phyloP scores from a whole-genome alignment of 2,113 vertebrate species.

The Leptocoma aspasia region DNA sequence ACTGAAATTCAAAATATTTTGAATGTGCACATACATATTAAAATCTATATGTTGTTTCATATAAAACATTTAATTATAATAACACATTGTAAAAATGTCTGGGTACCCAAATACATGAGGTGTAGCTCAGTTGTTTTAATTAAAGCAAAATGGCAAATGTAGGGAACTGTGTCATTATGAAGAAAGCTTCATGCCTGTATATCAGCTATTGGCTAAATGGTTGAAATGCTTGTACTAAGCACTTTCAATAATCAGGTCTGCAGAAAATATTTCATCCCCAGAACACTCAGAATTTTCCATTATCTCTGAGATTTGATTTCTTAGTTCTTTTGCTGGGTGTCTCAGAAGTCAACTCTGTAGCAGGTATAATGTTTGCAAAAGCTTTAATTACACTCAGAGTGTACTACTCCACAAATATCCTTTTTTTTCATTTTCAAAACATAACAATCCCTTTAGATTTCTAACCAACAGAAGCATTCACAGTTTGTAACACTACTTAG shows the following conservation, averaged over 20 bases:
- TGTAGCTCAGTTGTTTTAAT: neutral
- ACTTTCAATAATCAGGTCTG: neutral
- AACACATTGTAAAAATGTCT: neutral
- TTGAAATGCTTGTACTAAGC: neutral
- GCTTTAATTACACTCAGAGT: neutral
- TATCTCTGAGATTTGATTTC: neutral
- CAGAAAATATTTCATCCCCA: neutral
- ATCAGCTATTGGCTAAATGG: neutral
- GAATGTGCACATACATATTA: neutral
- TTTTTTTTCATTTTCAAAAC: neutral
- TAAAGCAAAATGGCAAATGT: neutral
- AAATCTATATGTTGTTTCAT: neutral
- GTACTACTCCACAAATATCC: neutral
- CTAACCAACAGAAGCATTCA: neutral
- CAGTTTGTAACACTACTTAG: neutral
- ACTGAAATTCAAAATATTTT: neutral
- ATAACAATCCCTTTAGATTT: neutral
- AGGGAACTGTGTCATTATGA: neutral
- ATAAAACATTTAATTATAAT: neutral
- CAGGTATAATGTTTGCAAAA: neutral
- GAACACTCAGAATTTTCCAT: neutral
- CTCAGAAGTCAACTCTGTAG: neutral
- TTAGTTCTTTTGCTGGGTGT: neutral
- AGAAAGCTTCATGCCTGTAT: neutral
- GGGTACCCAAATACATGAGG: neutral